Conservation (phyloP, 2,888 invertebrate species). For the Isotomurus palustris region DNA sequence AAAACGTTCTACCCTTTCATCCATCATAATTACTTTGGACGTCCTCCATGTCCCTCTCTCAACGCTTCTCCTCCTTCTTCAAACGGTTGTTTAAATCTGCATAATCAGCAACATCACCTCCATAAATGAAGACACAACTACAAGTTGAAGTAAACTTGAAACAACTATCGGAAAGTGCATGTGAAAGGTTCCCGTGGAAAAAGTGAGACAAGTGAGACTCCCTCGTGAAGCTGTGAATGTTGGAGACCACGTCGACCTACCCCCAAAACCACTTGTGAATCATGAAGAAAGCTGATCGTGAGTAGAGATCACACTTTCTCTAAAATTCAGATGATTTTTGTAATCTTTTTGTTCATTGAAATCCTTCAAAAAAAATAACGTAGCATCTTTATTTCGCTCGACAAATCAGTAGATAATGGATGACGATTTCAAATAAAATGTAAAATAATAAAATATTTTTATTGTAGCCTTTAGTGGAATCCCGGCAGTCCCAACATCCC, state of each 20-base stretch:
- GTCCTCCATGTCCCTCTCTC: too few species aligned
- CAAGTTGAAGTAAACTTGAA: too few species aligned
- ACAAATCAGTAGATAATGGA: neutral
- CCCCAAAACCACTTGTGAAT: neutral
- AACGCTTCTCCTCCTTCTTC: too few species aligned
- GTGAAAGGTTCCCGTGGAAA: too few species aligned
- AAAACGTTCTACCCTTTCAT: neutral
- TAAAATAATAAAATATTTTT: neutral
- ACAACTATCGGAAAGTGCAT: neutral
- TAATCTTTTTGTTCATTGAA: neutral
- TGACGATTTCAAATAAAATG: neutral
- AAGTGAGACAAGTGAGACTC: too few species aligned
- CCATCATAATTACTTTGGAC: neutral
- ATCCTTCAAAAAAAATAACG: neutral
- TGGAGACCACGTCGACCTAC: too few species aligned
- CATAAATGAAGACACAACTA: too few species aligned
- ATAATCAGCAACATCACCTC: too few species aligned
- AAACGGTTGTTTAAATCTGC: too few species aligned
- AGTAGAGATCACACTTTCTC: neutral
- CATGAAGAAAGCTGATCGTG: conserved; percentile 13
- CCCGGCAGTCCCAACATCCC: conserved; percentile 29
- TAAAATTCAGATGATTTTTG: neutral
- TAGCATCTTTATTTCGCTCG: too few species aligned
- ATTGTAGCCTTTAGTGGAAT: conserved; percentile 28
- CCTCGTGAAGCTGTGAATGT: neutral